These are phyloP conservation scores for Drosophila macrospina DNA, from an alignment of 2,888 invertebrate genomes.

Conservation along the genomic window DNA sequence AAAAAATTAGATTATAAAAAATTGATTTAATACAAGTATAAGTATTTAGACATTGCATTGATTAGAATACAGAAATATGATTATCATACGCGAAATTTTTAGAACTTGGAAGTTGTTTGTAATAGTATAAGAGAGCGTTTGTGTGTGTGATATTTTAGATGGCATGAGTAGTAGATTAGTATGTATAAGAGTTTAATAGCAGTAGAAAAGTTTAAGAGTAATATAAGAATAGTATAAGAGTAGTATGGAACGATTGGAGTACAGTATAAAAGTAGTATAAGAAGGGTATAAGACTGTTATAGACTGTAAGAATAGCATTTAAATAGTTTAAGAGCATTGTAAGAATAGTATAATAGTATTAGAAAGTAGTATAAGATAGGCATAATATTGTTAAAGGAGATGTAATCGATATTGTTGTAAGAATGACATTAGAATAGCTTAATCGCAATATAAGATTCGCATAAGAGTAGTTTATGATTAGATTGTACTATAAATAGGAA, in stretches of 20 bases:
- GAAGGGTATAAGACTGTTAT: too few species aligned
- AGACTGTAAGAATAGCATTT: not conserved
- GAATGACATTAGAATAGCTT: too few species aligned
- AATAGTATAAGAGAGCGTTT: not conserved
- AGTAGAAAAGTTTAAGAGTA: not conserved
- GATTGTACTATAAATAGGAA: too few species aligned
- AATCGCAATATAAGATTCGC: not conserved
- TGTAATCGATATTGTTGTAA: not conserved
- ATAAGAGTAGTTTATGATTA: not conserved
- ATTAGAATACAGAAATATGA: slow-evolving; percentile 16
- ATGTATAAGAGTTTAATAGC: not conserved
- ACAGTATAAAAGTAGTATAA: too few species aligned
- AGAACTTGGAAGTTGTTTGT: slow-evolving; percentile 1
- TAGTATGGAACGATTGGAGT: slow-evolving; percentile 1
- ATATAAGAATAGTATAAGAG: slow-evolving; percentile 1
- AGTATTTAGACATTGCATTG: slow-evolving; percentile 19
- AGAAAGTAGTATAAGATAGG: slow-evolving; percentile 5
- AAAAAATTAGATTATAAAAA: slow-evolving; percentile 38
- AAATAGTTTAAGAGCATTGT: not conserved
- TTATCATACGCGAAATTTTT: slow-evolving; percentile 55
- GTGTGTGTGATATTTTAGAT: not conserved
- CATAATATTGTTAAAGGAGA: not conserved
- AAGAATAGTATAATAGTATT: not conserved
- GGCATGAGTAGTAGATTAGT: not conserved
- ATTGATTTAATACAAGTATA: slow-evolving; percentile 12